phyloP scores from a whole-genome alignment of 2,888 invertebrate species.

The Tuta absoluta region DNA sequence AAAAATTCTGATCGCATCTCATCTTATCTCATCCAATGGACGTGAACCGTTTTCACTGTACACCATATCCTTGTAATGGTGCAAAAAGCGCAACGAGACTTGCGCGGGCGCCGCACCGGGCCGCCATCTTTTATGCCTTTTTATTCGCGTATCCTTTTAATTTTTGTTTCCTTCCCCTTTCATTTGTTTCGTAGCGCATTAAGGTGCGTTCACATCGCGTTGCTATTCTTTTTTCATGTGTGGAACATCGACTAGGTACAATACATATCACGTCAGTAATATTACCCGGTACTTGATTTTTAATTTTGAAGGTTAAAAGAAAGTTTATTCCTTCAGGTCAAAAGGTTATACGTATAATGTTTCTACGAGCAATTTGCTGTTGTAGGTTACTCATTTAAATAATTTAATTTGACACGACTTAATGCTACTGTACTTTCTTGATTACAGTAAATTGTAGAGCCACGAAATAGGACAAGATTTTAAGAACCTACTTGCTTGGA shows the following conservation, averaged over 20 bases:
- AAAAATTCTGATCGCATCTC: too few species aligned
- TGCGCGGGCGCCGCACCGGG: constrained; percentile 53
- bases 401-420: background rate
- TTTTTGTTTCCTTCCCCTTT: constrained; percentile 29
- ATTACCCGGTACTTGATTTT: too few species aligned
- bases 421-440: background rate
- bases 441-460: background rate
- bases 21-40: background rate
- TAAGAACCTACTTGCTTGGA: background rate
- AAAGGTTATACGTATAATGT: constrained; percentile 25
- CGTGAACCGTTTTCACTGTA: constrained; percentile 23
- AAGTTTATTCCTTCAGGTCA: constrained; percentile 19
- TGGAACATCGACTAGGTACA: too few species aligned
- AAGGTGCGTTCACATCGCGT: constrained; percentile 10
- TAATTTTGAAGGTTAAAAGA: constrained; percentile 8
- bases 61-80: constrained; percentile 44
- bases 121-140: constrained; percentile 50
- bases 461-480: background rate
- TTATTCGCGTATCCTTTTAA: constrained; percentile 32
- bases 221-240: too few species aligned
- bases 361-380: constrained; percentile 5
- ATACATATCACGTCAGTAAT: background rate
- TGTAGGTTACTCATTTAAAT: constrained; percentile 6
- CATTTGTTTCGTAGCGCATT: constrained; percentile 41
- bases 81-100: constrained; percentile 40